Percentiles rank a stretch among this genome's conserved stretches.
These are phyloP conservation scores for Orchestia grillus DNA, from an alignment of 1,140 invertebrate genomes.

Conservation along the genomic window DNA sequence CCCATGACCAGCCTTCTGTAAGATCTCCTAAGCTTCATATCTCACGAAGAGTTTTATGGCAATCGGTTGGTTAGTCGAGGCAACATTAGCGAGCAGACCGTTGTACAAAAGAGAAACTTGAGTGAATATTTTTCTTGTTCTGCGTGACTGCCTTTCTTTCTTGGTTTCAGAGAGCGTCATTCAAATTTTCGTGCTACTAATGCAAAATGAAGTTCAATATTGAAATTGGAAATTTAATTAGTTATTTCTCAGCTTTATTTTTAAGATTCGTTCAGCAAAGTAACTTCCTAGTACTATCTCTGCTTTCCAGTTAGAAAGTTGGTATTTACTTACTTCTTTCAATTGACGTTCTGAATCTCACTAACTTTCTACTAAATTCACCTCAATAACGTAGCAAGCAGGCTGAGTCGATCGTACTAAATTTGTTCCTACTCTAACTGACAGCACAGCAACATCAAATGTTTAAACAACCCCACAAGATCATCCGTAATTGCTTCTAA, in stretches of 20 bases:
- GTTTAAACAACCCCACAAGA: not conserved
- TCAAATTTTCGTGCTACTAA: not conserved
- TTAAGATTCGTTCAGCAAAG: not conserved
- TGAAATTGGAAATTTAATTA: not conserved
- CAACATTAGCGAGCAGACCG: not conserved
- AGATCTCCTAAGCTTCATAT: conserved; percentile 1
- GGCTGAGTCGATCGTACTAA: not conserved
- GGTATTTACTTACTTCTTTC: not conserved
- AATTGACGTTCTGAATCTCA: not conserved
- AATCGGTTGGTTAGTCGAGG: not conserved
- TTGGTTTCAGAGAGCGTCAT: not conserved
- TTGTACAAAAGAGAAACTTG: not conserved
- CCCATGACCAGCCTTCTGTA: not conserved
- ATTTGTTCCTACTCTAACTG: no score
- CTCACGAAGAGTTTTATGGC: not conserved
- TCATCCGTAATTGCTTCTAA: not conserved
- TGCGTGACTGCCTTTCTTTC: not conserved
- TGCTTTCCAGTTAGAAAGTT: not conserved
- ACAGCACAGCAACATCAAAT: not conserved
- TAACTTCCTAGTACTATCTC: not conserved
- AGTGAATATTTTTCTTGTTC: not conserved
- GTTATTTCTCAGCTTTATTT: not conserved
- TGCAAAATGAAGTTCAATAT: not conserved
- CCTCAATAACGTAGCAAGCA: not conserved
- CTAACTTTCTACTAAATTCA: not conserved